Evolutionary conservation across 2,888 invertebrate genomes (phyloP).

Genomic region (Melanchra persicariae): DNA sequence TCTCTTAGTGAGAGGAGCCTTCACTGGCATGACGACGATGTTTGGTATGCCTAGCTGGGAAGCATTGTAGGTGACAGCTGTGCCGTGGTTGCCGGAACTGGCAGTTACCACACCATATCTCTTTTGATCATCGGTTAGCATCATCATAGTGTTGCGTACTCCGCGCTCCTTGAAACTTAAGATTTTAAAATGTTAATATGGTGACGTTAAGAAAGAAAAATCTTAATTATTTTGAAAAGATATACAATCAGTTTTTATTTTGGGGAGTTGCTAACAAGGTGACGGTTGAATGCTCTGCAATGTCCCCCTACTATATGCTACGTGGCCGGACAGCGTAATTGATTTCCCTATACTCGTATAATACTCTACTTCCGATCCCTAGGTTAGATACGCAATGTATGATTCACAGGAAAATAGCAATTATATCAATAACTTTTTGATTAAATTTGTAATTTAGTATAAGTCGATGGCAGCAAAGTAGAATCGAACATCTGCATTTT

Average conservation of each 20-base stretch:
- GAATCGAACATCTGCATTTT: too few species aligned
- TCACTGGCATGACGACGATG: slow-evolving; percentile 97
- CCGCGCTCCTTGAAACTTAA: slow-evolving; percentile 98
- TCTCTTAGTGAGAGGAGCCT: slow-evolving; percentile 97
- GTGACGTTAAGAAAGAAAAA: background rate
- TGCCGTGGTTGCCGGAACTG: slow-evolving; percentile 97
- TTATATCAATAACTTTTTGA: too few species aligned
- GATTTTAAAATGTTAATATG: slow-evolving; percentile 12
- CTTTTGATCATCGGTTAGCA: slow-evolving; percentile 93
- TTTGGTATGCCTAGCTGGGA: slow-evolving; percentile 92
- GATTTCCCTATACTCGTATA: too few species aligned
- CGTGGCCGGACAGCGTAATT: too few species aligned
- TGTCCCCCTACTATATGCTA: background rate
- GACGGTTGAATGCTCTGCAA: background rate
- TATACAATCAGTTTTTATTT: slow-evolving; percentile 3
- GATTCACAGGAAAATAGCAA: too few species aligned
- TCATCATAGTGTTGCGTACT: slow-evolving; percentile 95
- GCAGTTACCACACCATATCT: slow-evolving; percentile 96
- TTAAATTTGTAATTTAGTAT: too few species aligned
- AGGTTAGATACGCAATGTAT: too few species aligned
- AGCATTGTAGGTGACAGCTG: slow-evolving; percentile 94
- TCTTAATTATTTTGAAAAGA: too few species aligned
- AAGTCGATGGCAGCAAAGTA: too few species aligned
- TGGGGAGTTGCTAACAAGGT: background rate
- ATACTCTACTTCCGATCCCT: too few species aligned